Evolutionary conservation across 2,888 invertebrate species (phyloP).

Genomic region (Macrosiphum euphorbiae): DNA sequence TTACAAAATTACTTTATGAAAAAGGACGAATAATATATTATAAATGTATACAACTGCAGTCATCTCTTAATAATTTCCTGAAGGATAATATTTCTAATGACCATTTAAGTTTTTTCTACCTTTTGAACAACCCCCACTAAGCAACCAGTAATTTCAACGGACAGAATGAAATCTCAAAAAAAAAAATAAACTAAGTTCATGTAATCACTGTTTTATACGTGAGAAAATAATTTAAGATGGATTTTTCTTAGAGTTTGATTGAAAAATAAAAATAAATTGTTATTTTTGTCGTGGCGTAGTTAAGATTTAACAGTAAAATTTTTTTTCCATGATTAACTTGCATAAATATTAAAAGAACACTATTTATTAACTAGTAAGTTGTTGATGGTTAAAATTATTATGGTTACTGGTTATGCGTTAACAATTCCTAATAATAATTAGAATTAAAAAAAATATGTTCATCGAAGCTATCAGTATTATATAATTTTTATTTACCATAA

Average conservation of each 20-base stretch:
- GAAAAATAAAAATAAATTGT: neutral
- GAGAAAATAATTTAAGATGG: neutral
- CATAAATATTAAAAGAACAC: neutral
- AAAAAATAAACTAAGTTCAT: neutral
- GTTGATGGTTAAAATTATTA: neutral
- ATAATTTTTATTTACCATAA: neutral
- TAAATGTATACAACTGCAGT: neutral
- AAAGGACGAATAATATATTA: neutral
- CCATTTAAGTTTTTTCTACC: neutral
- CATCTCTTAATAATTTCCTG: neutral
- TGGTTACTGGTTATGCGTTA: neutral
- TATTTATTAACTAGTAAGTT: neutral
- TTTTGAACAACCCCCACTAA: neutral
- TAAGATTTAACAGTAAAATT: neutral
- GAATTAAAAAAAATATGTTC: neutral
- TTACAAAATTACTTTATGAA: neutral
- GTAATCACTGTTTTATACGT: neutral
- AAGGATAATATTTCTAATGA: neutral
- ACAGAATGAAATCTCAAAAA: neutral
- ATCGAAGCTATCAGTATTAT: neutral
- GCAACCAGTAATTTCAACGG: neutral
- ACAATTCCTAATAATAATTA: neutral
- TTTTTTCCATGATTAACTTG: neutral
- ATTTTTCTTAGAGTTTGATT: neutral
- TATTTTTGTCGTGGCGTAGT: neutral